These are phyloP conservation scores for Epirrita christyi DNA, from an alignment of 2,888 invertebrate genomes.

Conservation along the genomic window DNA sequence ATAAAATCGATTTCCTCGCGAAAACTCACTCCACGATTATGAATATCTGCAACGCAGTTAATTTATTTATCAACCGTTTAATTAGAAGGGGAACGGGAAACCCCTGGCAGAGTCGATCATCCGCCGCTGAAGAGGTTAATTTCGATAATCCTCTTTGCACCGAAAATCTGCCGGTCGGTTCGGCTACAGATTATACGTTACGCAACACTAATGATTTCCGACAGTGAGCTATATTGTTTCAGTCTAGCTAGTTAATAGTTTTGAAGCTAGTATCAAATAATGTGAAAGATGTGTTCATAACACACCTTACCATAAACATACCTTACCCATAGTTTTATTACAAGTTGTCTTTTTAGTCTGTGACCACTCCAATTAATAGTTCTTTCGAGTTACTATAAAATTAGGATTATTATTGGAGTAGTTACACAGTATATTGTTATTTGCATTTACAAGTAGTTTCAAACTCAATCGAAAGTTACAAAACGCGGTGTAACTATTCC, in stretches of 20 bases:
- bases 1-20: slow-evolving; percentile 2
- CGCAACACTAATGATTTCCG: slow-evolving; percentile 34
- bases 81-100: slow-evolving; percentile 38
- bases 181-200: slow-evolving; percentile 30
- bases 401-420: too few species aligned
- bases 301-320: too few species aligned
- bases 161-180: slow-evolving; percentile 34
- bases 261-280: too few species aligned
- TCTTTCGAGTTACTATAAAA: too few species aligned
- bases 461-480: too few species aligned
- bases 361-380: too few species aligned
- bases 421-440: too few species aligned
- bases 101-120: slow-evolving; percentile 73
- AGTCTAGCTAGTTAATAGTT: neutral
- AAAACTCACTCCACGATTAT: slow-evolving; percentile 1
- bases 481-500: too few species aligned
- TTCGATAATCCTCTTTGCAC: slow-evolving; percentile 75
- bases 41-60: slow-evolving; percentile 24
- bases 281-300: too few species aligned
- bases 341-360: too few species aligned
- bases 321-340: too few species aligned
- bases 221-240: slow-evolving; percentile 44
- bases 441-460: too few species aligned
- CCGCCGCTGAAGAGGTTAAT: slow-evolving; percentile 77
- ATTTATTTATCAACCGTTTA: slow-evolving; percentile 39